phyloP scores from a whole-genome alignment of 92 coral and sea anemone species.

The Plumapathes pennacea region DNA sequence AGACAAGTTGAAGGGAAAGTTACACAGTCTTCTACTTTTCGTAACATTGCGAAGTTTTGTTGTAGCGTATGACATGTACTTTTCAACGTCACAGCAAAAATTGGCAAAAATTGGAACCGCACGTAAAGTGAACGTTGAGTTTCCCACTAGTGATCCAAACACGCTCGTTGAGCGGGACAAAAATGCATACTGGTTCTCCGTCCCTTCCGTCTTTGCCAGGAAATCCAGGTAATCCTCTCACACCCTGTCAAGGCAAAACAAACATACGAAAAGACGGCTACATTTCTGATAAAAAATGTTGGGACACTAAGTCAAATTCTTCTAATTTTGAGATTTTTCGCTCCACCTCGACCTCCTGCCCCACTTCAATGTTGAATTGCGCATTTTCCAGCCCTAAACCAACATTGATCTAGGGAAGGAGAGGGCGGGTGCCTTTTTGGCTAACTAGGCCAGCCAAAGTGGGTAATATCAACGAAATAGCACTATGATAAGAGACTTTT shows the following conservation, averaged over 20 bases:
- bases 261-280: too few relatives aligned
- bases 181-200: constrained; percentile 12
- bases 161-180: too few relatives aligned
- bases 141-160: too few relatives aligned
- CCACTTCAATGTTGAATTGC: constrained; percentile 8
- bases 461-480: not conserved
- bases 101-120: too few relatives aligned
- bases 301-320: not conserved
- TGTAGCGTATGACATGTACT: too few relatives aligned
- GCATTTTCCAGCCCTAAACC: constrained; percentile 5
- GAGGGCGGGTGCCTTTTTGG: not conserved
- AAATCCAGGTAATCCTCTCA: constrained; percentile 5
- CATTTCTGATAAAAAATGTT: too few relatives aligned
- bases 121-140: too few relatives aligned
- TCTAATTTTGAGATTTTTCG: not conserved
- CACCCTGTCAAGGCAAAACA: constrained; percentile 1
- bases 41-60: too few relatives aligned
- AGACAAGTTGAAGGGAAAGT: too few relatives aligned
- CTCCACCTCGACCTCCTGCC: constrained; percentile 10
- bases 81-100: too few relatives aligned
- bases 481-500: not conserved
- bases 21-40: too few relatives aligned
- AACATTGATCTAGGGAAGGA: not conserved
- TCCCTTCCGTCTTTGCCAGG: constrained; percentile 13
- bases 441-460: too few relatives aligned